Percentiles rank a stretch among this genome's conserved stretches.
Evolutionary conservation across 2,888 invertebrate genomes (phyloP).

Genomic region (Crocallis elinguaria): DNA sequence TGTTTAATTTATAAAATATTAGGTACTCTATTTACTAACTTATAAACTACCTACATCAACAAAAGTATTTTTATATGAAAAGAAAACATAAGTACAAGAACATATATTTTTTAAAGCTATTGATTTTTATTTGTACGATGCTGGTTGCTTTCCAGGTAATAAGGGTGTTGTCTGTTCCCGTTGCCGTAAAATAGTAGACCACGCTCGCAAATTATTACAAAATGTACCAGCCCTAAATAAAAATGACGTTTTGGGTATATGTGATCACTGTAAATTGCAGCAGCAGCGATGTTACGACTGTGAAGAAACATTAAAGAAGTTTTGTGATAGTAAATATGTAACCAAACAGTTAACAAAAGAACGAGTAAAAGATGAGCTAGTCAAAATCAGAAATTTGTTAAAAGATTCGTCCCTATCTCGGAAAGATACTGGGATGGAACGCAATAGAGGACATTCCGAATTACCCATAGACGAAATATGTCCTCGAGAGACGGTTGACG

Average conservation of each 20-base stretch:
- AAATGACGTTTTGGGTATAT: slow-evolving; percentile 55
- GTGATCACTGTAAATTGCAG: slow-evolving; percentile 58
- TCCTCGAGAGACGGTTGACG: neutral
- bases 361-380: slow-evolving; percentile 42
- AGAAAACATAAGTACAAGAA: no score
- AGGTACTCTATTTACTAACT: no score
- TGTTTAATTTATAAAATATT: neutral
- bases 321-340: slow-evolving; percentile 49
- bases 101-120: neutral
- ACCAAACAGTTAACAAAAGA: slow-evolving; percentile 42
- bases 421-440: slow-evolving; percentile 18
- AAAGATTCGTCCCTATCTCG: slow-evolving; percentile 29
- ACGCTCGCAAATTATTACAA: slow-evolving; percentile 50
- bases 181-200: slow-evolving; percentile 57
- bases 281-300: slow-evolving; percentile 54
- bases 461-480: slow-evolving; percentile 30
- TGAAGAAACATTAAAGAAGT: slow-evolving; percentile 53
- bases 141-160: no score
- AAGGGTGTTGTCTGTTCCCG: slow-evolving; percentile 56
- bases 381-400: slow-evolving; percentile 41
- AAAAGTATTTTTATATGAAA: no score
- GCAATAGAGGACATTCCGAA: slow-evolving; percentile 23
- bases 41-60: no score
- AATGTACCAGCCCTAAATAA: slow-evolving; percentile 46
- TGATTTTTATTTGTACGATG: slow-evolving; percentile 17